These are phyloP conservation scores for Frankliniella fusca DNA, from an alignment of 2,888 invertebrate genomes.

Conservation along the genomic window DNA sequence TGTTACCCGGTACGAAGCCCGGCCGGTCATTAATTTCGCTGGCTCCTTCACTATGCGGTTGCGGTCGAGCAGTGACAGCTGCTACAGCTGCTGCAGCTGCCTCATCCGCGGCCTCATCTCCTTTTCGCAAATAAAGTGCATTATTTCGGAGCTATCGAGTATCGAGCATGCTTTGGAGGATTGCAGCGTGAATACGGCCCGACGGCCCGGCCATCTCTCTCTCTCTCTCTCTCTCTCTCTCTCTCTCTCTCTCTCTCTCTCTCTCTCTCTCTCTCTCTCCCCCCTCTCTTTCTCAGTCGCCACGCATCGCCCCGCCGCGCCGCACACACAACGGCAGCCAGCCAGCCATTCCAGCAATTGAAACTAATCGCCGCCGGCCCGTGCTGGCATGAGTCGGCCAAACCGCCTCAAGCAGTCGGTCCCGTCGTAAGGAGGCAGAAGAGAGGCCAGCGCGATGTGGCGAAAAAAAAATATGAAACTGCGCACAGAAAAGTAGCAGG, in stretches of 20 bases:
- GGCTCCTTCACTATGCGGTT: no score
- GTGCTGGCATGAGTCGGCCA: background rate
- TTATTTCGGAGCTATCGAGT: no score
- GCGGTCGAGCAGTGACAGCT: no score
- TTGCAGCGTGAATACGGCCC: background rate
- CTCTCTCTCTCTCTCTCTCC: background rate
- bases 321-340: background rate
- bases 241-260: background rate
- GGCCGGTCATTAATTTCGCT: no score
- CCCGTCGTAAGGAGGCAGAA: background rate
- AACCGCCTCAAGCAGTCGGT: background rate
- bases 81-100: no score
- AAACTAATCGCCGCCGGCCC: conserved; percentile 12
- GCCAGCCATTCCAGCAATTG: conserved; percentile 19
- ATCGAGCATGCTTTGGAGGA: background rate
- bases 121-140: background rate
- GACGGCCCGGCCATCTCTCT: background rate
- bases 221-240: background rate
- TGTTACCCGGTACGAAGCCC: no score
- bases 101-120: no score
- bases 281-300: background rate
- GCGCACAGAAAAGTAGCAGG: background rate
- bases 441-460: background rate
- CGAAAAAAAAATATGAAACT: background rate
- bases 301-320: background rate